Base-by-base conservation (phyloP, 92 coral and sea anemone species). In the Palythoa caribaeorum region DNA sequence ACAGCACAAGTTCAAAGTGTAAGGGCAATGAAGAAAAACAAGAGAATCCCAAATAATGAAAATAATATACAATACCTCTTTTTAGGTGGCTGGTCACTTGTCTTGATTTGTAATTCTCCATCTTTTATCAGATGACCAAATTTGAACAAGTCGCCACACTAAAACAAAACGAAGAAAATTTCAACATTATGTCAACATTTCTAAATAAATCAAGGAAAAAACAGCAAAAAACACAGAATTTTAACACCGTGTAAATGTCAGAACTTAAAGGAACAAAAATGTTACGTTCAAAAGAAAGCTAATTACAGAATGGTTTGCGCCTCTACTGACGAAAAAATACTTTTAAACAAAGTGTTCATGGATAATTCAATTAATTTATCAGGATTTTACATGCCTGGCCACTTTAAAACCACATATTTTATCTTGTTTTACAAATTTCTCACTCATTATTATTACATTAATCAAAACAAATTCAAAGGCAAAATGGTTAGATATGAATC, bases 111-210 rank as follows among this genome's bases (percentile, higher is more conserved):
- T 13, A 97, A 91, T 73, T 97, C 99, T 47, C 99, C 98, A 85
- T 97, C 99, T 84, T 94, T 97, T 19, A 97, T 73, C 52, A 97
- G 92, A 79, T 94, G 97, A 47, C 99, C 99, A 94, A 97, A 97
- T 76, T 84, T 94, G 55, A 92, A 84, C 83, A 97, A 77, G 12
- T 95, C 94, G 70, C 85, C 92, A 71, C 89, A 73, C 98, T 95
- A 54, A 14, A 39, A 52, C 20, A 52, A 76, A 76, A 76, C 11
- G 16, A 16, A 9, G 57, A 44, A 66, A 20, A 38, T 20, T 4
- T 19, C 5, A 68, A n/a, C 12, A 35, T 9, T 10, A 68, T 20
- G 6, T 35, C 16, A 21, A 35, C 65, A 13, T 20, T 68, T 14
- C 1, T 8, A 68, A 68, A 19, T 3, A 8, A 9, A 35, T 19